Percentiles rank a stretch among this genome's conserved stretches.
Conservation (phyloP, 1,140 invertebrate genomes). For the Cardiocondyla obscurior region DNA sequence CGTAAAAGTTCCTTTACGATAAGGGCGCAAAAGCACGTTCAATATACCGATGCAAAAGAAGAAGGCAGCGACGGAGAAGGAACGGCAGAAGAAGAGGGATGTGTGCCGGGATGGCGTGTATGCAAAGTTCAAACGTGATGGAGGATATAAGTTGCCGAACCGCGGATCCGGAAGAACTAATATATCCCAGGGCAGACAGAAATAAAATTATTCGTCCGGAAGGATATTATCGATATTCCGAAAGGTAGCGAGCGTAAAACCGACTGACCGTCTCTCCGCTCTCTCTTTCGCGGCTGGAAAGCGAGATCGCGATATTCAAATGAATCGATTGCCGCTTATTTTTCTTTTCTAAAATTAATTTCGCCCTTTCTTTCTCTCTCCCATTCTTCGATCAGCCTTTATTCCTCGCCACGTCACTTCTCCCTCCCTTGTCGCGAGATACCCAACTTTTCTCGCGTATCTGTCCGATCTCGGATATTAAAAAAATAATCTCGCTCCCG, state of each 20-base stretch:
- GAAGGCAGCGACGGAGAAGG: neutral
- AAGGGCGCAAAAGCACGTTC: slow-evolving; percentile 54
- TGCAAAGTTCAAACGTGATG: slow-evolving; percentile 59
- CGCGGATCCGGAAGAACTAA: slow-evolving; percentile 63
- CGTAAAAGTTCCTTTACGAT: slow-evolving; percentile 71
- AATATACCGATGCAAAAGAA: slow-evolving; percentile 20
- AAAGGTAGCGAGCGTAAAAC: slow-evolving; percentile 16
- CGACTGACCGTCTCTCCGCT: neutral
- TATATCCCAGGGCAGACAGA: slow-evolving; percentile 64
- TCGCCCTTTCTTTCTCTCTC: neutral
- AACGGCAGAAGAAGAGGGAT: neutral
- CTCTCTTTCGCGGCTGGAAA: neutral
- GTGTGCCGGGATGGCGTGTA: slow-evolving; percentile 3
- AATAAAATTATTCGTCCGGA: slow-evolving; percentile 70
- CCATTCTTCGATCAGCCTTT: neutral
- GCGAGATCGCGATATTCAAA: slow-evolving; percentile 68
- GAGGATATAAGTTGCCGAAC: slow-evolving; percentile 65
- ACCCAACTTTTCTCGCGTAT: neutral
- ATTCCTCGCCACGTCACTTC: neutral
- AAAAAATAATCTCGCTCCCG: slow-evolving; percentile 56
- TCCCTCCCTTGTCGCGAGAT: neutral
- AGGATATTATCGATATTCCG: slow-evolving; percentile 68
- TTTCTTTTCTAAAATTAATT: slow-evolving; percentile 73
- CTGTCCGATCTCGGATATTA: slow-evolving; percentile 47
- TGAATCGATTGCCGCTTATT: slow-evolving; percentile 71